Evolutionary conservation across 2,888 invertebrate species (phyloP), one percentile per base, ranked within the genome.

Genomic region (Willowsia nigromaculata): DNA sequence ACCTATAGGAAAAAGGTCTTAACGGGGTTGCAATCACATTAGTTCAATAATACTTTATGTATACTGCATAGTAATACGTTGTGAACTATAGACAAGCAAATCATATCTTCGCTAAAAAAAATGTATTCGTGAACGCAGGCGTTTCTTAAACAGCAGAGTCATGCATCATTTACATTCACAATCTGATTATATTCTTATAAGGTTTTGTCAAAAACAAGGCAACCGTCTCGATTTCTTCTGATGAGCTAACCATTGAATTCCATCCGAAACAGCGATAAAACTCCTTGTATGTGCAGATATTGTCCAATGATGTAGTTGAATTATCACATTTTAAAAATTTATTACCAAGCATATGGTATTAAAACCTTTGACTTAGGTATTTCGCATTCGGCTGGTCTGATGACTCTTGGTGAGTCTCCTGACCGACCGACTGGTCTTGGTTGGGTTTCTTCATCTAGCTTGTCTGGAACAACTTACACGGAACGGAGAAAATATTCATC

Each of bases 301-400:
- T 74, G 59, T 30, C 47, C 18, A 22, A 53, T 76, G 78, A 43
- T 76, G 47, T 85, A 78, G 65, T 76, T 85, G 81, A 87, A 78
- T 87, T 81, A 87, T 87, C 87, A 87, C 81, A 71, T 82, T 85
- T 71, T 87, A 53, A 80, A 76, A 76, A 87, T 87, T 87, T 87
- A 87, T 82, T 88, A 59, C 47, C 71, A n/a, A 53, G 50, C 82
- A 76, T 83, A 82, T 47, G 81, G 56, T 68, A 53, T 85, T 33
- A 18, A 18, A 25, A 40, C 68, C 18, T 18, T n/a, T 27, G 11
- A 74, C 74, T 53, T 37, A n/a, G n/a, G n/a, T n/a, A 62, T 43
- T 74, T 76, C 65, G 65, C 78, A 59, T 27, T 62, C 33, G 62
- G 62, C 33, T 50, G 50, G 18, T 71, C 6, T 59, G 33, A 68